Percentiles rank a stretch among this genome's conserved stretches.
phyloP scores from a whole-genome alignment of 1,140 invertebrate species.

The Cydia splendana region DNA sequence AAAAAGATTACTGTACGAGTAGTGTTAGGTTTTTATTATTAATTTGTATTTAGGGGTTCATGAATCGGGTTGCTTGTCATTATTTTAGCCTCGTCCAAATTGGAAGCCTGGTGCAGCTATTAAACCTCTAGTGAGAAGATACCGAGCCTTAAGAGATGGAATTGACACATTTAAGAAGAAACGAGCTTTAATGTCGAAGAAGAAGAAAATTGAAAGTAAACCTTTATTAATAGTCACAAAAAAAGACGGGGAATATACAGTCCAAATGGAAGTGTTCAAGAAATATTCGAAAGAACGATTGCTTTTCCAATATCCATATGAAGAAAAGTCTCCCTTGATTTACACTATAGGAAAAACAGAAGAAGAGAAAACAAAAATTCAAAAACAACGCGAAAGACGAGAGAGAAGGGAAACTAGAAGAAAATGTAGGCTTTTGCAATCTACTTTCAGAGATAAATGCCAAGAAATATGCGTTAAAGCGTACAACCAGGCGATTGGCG shows the following conservation, averaged over 20 bases:
- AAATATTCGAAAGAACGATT: slow-evolving; percentile 72
- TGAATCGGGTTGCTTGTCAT: slow-evolving; percentile 13
- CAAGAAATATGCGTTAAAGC: slow-evolving; percentile 75
- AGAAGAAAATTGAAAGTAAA: slow-evolving; percentile 72
- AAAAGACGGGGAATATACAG: slow-evolving; percentile 68
- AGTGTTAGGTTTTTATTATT: background rate
- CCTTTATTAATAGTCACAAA: slow-evolving; percentile 68
- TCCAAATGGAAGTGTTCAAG: slow-evolving; percentile 74
- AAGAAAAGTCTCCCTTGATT: slow-evolving; percentile 68
- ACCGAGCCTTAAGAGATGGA: slow-evolving; percentile 62
- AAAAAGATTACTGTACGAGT: background rate
- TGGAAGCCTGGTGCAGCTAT: slow-evolving; percentile 69
- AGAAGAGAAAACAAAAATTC: slow-evolving; percentile 64
- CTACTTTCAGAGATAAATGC: slow-evolving; percentile 68
- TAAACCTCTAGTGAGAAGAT: slow-evolving; percentile 64
- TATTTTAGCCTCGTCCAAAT: slow-evolving; percentile 62
- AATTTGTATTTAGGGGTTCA: background rate
- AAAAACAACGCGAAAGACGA: slow-evolving; percentile 61
- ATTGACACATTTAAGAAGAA: slow-evolving; percentile 70
- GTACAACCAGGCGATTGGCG: slow-evolving; percentile 72
- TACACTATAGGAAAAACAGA: slow-evolving; percentile 73
- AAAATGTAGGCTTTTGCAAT: slow-evolving; percentile 66
- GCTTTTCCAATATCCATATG: slow-evolving; percentile 69
- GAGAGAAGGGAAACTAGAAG: slow-evolving; percentile 67
- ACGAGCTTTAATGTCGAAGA: slow-evolving; percentile 65